Percentiles rank a stretch among this genome's conserved stretches.
Evolutionary conservation across 2,888 invertebrate species (phyloP).

Genomic region (Biston stratarius): DNA sequence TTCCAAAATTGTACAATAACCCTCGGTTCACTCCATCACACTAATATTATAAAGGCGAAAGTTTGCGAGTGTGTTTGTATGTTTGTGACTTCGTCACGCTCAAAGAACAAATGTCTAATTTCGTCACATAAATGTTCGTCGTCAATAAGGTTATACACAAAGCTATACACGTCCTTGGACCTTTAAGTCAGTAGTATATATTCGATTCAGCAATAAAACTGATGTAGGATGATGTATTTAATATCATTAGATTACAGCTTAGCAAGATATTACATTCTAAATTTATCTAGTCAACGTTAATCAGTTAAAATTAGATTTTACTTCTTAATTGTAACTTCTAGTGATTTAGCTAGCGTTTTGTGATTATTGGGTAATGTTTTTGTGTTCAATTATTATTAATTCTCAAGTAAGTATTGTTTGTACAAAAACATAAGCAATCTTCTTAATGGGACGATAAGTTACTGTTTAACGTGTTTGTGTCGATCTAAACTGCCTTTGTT

Average conservation of each 20-base stretch:
- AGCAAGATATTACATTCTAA: neutral
- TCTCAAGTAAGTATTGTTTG: constrained; percentile 8
- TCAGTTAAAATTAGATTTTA: constrained; percentile 3
- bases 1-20: too few relatives aligned
- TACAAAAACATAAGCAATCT: neutral
- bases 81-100: too few relatives aligned
- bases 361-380: constrained; percentile 33
- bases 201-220: too few relatives aligned
- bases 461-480: constrained; percentile 5
- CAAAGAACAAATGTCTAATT: too few relatives aligned
- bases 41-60: too few relatives aligned
- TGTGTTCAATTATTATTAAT: constrained; percentile 35
- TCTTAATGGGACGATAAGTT: neutral
- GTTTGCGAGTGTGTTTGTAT: too few relatives aligned
- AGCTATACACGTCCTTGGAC: too few relatives aligned
- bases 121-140: too few relatives aligned
- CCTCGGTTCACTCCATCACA: too few relatives aligned
- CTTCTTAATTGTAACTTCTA: neutral
- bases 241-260: neutral
- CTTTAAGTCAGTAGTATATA: too few relatives aligned
- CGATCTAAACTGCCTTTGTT: neutral
- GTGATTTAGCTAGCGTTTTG: constrained; percentile 19
- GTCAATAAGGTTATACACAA: too few relatives aligned
- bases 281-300: constrained; percentile 6
- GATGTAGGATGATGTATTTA: too few relatives aligned